Base-by-base conservation (phyloP, 35 echinoderm and acorn worm species). In the Heliocidaris tuberculata region DNA sequence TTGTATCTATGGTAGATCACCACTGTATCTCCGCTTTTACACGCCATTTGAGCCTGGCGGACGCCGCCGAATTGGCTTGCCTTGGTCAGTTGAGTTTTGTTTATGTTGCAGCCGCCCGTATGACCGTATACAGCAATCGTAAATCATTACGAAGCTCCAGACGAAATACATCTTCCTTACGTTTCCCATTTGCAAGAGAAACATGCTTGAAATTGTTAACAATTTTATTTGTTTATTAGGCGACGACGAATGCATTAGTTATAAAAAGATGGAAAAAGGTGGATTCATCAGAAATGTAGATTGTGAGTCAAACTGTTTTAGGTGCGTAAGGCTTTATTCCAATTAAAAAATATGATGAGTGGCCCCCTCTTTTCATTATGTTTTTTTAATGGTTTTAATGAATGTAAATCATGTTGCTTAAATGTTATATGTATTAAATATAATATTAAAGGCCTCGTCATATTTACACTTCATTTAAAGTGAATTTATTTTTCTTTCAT, bases 81-180 rank as follows among this genome's bases (percentile, higher is more conserved):
- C 27, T 78, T 78, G 65, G 65, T 78, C 65, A 78, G 65, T 78
- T 5, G 65, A 21, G 65, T 78, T 78, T 47, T 93, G 91, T 93
- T 93, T 93, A 93, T 93, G 48, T 93, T 93, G 91, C 91, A 93
- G 91, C 48, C 91, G 91, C 47, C 91, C 50, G 91, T 93, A 31
- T 48, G 91, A 30, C 91, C 91, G 50, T 30, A n/a, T 78, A 24
- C 65, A 78, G 65, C 17, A 16, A 49, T 59, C 91, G 50, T 93
- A 93, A 93, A 93, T 93, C 91, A 93, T 29, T 2, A 48, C 16
- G n/a, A 89, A 24, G 31, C 16, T 89, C 31, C 31, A 89, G 87
- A 42, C 47, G 87, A 89, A 89, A 89, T 32, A 35, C 32, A 16
- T 78, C 65, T 78, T 78, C 65, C 65, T 78, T 78, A 78, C 65